phyloP scores from a whole-genome alignment of 2,113 vertebrate genomes.

The Speoplatyrhinus poulsoni region DNA sequence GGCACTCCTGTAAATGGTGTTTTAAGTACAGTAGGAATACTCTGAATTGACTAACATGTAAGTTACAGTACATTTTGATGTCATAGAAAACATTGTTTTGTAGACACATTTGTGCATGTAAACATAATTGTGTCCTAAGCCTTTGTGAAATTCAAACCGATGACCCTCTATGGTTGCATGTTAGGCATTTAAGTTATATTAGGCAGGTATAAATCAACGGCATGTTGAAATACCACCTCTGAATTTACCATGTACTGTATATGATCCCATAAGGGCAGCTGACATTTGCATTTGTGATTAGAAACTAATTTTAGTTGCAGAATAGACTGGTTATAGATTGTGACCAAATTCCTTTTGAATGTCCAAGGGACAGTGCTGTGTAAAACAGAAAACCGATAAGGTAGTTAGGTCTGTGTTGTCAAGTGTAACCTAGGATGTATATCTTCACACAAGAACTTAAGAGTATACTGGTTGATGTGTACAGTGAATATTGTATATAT shows the following conservation, averaged over 20 bases:
- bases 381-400: conserved; percentile 47
- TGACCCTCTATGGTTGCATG: conserved; percentile 54
- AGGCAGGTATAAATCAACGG: conserved; percentile 49
- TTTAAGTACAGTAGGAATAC: background rate
- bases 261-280: conserved; percentile 40
- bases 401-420: conserved; percentile 61
- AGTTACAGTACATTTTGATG: background rate
- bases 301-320: conserved; percentile 43
- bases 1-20: background rate
- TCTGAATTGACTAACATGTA: background rate
- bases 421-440: conserved; percentile 63
- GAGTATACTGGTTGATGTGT: conserved; percentile 58
- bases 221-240: conserved; percentile 52
- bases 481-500: conserved; percentile 61
- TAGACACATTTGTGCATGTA: conserved; percentile 42
- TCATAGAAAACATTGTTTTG: background rate
- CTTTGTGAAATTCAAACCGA: conserved; percentile 10
- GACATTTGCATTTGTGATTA: conserved; percentile 41
- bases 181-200: conserved; percentile 35
- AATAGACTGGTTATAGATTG: conserved; percentile 47
- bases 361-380: conserved; percentile 51
- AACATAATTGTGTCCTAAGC: conserved; percentile 50
- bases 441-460: conserved; percentile 42
- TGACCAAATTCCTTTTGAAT: conserved; percentile 42
- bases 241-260: conserved; percentile 22